Percentiles rank a stretch among this genome's conserved stretches.
phyloP scores from a whole-genome alignment of 2,113 vertebrate genomes.

The Ameiurus melas region DNA sequence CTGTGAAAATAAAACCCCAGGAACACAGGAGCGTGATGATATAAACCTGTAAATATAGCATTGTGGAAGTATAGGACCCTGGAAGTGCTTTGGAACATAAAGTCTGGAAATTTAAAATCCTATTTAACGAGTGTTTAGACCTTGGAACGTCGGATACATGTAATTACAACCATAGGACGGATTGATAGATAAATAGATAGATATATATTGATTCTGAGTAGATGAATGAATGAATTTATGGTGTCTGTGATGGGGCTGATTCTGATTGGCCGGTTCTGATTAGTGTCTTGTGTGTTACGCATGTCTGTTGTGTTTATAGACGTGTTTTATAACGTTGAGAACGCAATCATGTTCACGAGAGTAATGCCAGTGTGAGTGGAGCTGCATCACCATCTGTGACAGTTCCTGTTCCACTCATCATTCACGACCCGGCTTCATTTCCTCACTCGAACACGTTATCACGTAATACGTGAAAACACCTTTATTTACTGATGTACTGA shows the following conservation, averaged over 20 bases:
- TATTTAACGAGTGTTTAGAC: neutral
- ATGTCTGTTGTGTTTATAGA: neutral
- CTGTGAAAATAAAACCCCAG: neutral
- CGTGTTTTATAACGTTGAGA: neutral
- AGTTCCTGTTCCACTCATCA: neutral
- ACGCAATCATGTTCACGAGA: neutral
- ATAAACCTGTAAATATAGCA: neutral
- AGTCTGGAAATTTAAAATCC: neutral
- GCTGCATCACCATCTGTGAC: slow-evolving; percentile 15
- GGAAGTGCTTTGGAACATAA: neutral
- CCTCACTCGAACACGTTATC: neutral
- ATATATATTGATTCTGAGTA: neutral
- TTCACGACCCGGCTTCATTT: neutral
- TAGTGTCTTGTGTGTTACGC: neutral
- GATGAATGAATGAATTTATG: neutral
- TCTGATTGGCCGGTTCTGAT: neutral
- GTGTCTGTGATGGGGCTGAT: neutral
- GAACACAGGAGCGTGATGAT: neutral
- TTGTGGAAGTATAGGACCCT: neutral
- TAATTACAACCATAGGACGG: neutral
- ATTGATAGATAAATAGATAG: neutral
- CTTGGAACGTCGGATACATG: neutral
- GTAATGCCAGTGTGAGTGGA: neutral
- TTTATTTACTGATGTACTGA: neutral
- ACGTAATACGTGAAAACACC: neutral